Base-by-base conservation (phyloP, 2,888 invertebrate species). In the Syrphus vitripennis region DNA sequence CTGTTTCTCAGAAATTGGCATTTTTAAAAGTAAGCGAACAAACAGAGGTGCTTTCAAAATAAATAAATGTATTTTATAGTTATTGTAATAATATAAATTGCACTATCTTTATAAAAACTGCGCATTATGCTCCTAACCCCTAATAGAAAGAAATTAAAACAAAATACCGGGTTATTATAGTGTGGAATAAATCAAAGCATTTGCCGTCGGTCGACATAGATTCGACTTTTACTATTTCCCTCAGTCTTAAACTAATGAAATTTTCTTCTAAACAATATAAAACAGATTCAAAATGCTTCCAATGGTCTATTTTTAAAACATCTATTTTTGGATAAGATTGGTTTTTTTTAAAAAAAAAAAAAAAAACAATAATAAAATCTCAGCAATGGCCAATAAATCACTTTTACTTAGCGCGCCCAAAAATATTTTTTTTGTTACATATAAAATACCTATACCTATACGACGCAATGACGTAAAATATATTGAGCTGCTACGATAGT, bases 321-420 rank as follows among this genome's bases (percentile, higher is more conserved):
- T 84, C 71, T 80, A 77, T 77, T 72, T 53, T 74, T 26, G 48
- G 71, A 61, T 76, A 14, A 24, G 59, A 71, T 80, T 67, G 48
- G 21, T 50, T 34, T 9, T 19, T 37, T 77, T 53, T 67, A 71
- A 12, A 59, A 53, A 40, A 59, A 65, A 42, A 71, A 76, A 57
- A 34, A 57, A 80, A 71, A 40, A 42, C 14, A 42, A 63, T 45
- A 45, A 63, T 72, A 72, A 77, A 72, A 72, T 77, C 82, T 69
- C 77, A 74, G 81, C 82, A 40, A 69, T 74, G 77, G 77, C 40
- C 77, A 63, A 84, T 81, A 76, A 76, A 84, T 84, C 76, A 81
- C 72, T 40, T 37, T 37, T 59, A 57, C 59, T 37, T 14, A 42
- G 71, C 71, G 61, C 72, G 67, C 50, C 59, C 29, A 45, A 61